Conservation (phyloP, 2,113 vertebrate genomes). For the Phrynocephalus versicolor region DNA sequence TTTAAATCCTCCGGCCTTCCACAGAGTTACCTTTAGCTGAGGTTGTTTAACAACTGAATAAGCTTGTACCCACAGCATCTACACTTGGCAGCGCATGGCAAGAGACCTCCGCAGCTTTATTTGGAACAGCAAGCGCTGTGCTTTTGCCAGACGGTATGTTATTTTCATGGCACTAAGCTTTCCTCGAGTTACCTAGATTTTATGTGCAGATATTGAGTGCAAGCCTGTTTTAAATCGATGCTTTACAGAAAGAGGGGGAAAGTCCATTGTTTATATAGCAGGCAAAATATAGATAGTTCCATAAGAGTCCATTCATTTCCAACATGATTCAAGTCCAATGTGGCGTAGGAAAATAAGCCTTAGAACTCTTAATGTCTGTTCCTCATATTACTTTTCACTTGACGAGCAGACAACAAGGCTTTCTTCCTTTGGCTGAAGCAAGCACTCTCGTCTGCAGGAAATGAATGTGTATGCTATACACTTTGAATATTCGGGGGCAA, state of each 20-base stretch:
- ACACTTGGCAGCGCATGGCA: conserved; percentile 8
- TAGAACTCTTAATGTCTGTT: conserved; percentile 69
- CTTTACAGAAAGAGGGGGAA: conserved; percentile 24
- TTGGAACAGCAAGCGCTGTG: conserved; percentile 43
- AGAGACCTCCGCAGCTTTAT: conserved; percentile 48
- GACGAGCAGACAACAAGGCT: conserved; percentile 64
- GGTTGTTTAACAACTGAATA: conserved; percentile 46
- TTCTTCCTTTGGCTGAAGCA: conserved; percentile 67
- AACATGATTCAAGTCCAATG: conserved; percentile 65
- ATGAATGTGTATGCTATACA: conserved; percentile 64
- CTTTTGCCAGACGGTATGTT: conserved; percentile 46
- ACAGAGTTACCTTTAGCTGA: conserved; percentile 50
- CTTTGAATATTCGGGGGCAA: conserved; percentile 38
- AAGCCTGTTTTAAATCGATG: conserved; percentile 29
- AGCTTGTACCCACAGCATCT: conserved; percentile 18
- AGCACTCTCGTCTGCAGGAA: conserved; percentile 60
- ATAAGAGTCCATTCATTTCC: conserved; percentile 59
- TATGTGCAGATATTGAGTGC: conserved; percentile 41
- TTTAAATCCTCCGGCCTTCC: conserved; percentile 52
- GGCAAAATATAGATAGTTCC: conserved; percentile 54
- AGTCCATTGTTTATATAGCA: conserved; percentile 61
- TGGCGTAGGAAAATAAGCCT: conserved; percentile 65
- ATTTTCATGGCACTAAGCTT: conserved; percentile 52
- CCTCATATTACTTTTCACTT: conserved; percentile 65
- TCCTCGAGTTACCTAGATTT: conserved; percentile 29